Base-by-base conservation (phyloP, 2,113 vertebrate species). In the Colistium nudipinnis region DNA sequence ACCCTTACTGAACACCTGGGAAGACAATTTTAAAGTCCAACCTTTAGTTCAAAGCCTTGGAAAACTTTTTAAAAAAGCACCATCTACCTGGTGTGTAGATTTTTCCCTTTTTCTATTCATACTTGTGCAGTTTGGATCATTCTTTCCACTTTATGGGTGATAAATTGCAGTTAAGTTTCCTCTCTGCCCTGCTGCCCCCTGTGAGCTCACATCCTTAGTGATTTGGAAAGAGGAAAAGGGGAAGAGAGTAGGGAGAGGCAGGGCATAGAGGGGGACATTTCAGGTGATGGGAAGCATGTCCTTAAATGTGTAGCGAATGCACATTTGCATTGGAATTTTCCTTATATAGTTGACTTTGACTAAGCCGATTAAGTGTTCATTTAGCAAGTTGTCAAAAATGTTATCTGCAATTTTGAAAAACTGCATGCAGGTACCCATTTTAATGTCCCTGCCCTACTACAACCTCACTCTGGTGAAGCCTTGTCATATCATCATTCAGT, bases 181-280 rank as follows among this genome's bases (percentile, higher is more conserved):
- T 70, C 62, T 78, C 71, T 76, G 39, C 76, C 70, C 54, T 81
- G 60, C 72, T 61, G 39, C 84, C 74, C 64, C 44, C 55, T 12
- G 43, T 80, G 64, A 60, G 64, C 68, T 85, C 74, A 82, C 47
- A 35, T 83, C 80, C 64, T 85, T 57, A 47, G 63, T 71, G 66
- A 43, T 85, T 76, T 74, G 31, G 68, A 49, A 44, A 52, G 51
- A 55, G 13, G 28, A 64, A 52, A 44, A 63, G 25, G 41, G 55
- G 56, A 67, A 41, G 45, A 62, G 56, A 13, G 16, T 27, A 2
- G 51, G 30, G 31, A 38, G 51, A 36, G 53, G 28, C 36, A 13
- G 39, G 59, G 44, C 56, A 52, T 14, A 24, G 63, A 43, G 22
- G n/a, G 35, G 20, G 20, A 4, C 12, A 47, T 55, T 41, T 51